Evolutionary conservation across 2,113 vertebrate genomes (phyloP).

Genomic region (Leucopsar rothschildi): DNA sequence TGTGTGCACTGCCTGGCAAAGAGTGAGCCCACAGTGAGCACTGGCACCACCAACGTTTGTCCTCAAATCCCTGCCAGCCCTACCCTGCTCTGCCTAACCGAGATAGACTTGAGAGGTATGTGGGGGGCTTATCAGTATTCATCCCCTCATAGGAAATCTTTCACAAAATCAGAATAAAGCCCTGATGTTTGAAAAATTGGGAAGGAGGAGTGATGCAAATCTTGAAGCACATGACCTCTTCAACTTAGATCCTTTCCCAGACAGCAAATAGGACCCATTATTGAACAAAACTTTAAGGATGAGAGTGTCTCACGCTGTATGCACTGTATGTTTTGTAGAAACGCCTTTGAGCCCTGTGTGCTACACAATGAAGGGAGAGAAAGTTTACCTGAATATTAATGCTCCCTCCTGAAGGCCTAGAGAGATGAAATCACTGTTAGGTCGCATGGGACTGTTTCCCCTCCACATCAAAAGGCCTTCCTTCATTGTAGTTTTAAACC

Average conservation of each 20-base stretch:
- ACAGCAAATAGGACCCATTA: not conserved
- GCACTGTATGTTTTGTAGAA: no score
- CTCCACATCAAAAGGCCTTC: slow-evolving; percentile 93
- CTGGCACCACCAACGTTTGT: rapidly evolving
- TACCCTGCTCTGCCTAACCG: no score
- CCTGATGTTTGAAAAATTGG: rapidly evolving
- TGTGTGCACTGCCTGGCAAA: not conserved
- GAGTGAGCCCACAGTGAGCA: not conserved
- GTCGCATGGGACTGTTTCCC: slow-evolving; percentile 85
- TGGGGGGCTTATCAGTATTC: not conserved
- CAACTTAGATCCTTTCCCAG: not conserved
- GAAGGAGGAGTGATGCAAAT: not conserved
- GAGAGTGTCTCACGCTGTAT: not conserved
- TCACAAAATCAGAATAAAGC: not conserved
- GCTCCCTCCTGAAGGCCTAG: slow-evolving; percentile 88
- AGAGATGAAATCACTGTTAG: slow-evolving; percentile 92
- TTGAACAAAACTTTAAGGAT: not conserved
- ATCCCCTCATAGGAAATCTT: not conserved
- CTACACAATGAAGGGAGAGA: not conserved
- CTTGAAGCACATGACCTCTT: not conserved
- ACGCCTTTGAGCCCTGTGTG: not conserved
- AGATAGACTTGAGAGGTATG: not conserved
- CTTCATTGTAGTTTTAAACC: slow-evolving; percentile 89
- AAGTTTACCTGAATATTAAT: slow-evolving; percentile 86
- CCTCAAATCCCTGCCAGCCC: rapidly evolving